Evolutionary conservation across 2,888 invertebrate species (phyloP), one percentile per base, ranked within the genome.

Genomic region (Petrolisthes cinctipes): DNA sequence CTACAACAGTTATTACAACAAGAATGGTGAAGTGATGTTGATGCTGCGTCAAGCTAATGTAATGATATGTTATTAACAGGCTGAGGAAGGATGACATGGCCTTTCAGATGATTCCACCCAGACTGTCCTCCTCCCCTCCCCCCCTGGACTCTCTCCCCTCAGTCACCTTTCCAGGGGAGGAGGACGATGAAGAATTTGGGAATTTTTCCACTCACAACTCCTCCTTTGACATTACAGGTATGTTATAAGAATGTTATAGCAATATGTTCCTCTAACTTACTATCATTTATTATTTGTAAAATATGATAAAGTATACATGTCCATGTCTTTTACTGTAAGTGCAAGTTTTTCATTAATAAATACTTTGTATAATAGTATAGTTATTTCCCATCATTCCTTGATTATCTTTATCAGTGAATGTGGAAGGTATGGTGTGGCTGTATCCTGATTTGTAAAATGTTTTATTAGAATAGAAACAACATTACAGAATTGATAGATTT

Each of bases 181-280:
- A 88, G 51, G 90, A 90, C n/a, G 89, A 89, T 84, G 86, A 89
- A 17, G 87, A 89, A 53, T 89, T 89, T 88, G 89, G 83, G 20
- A 78, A 66, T 20, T 85, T 88, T 57, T 81, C 88, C 4, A 82
- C 88, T 9, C 88, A 88, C 53, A 88, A 85, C 76, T 57, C 86
- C n/a, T n/a, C n/a, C 1, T 88, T 88, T 85, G 88, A 88, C 78
- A 88, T 88, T 73, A 88, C 88, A 68, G 88, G 88, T 88, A 68
- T 57, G 84, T 73, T 17, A 61, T 17, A 4, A 37, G 37, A 37
- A 37, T 37, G 37, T 37, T 37, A 37, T 37, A 37, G 37, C 37
- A 37, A 37, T 1, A 37, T 37, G 37, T 37, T 37, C 37, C 37
- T 37, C 2, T 37, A 37, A 37, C 37, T 37, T 37, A 37, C 37